phyloP scores from a whole-genome alignment of 2,888 invertebrate species.

The Helobdella robusta region DNA sequence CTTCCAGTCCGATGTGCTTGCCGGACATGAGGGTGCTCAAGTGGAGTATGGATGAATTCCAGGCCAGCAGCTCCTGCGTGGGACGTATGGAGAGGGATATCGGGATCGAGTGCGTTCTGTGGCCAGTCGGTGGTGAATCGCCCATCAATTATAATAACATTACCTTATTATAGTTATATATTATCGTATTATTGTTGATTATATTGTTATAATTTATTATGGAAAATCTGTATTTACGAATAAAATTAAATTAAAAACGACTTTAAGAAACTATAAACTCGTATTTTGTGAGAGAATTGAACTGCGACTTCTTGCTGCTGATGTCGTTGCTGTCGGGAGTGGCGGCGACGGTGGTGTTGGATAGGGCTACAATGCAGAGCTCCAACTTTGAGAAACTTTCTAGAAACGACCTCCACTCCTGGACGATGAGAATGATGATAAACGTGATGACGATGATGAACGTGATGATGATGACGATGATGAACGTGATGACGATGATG shows the following conservation, averaged over 20 bases:
- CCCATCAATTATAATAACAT: too few relatives aligned
- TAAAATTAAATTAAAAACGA: neutral
- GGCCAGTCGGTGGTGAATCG: neutral
- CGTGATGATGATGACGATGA: neutral
- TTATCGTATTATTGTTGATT: too few relatives aligned
- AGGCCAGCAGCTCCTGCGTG: conserved; percentile 9
- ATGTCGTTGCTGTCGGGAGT: neutral
- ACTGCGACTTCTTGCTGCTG: neutral
- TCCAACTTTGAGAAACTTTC: conserved; percentile 25
- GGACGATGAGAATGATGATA: neutral
- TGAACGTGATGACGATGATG: neutral
- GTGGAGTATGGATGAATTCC: neutral
- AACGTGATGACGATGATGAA: neutral
- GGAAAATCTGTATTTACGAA: neutral
- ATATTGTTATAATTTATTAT: neutral
- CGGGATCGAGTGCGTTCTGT: conserved; percentile 14
- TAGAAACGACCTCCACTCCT: conserved; percentile 24
- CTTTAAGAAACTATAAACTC: too few relatives aligned
- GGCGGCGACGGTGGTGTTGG: neutral
- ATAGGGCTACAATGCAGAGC: conserved; percentile 19
- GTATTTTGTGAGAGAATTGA: too few relatives aligned
- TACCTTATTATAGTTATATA: too few relatives aligned
- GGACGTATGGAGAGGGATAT: conserved; percentile 24
- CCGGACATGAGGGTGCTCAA: conserved; percentile 22
- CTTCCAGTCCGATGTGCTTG: conserved; percentile 25